phyloP scores from a whole-genome alignment of 1,140 invertebrate species.

The Nymphalis io region DNA sequence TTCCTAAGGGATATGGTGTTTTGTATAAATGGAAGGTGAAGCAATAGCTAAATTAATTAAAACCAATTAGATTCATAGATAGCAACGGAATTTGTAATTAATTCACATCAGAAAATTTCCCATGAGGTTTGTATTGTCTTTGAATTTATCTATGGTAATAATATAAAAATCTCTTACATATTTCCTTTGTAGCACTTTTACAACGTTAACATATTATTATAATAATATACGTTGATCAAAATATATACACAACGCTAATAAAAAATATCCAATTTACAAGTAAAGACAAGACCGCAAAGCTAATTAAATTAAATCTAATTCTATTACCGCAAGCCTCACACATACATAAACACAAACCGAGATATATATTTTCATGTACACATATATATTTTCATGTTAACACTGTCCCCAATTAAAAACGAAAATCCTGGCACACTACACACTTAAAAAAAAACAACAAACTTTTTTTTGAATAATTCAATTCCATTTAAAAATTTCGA shows the following conservation, averaged over 20 bases:
- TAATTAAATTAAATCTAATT: conserved; percentile 77
- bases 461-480: background rate
- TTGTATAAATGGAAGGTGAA: background rate
- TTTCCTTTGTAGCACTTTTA: background rate
- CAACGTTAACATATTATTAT: background rate
- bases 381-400: background rate
- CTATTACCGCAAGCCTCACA: conserved; percentile 53
- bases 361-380: conserved; percentile 9
- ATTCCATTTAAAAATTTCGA: conserved; percentile 12
- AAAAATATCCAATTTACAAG: conserved; percentile 36
- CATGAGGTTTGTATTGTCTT: background rate
- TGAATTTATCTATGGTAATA: background rate
- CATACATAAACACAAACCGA: conserved; percentile 20
- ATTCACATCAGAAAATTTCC: background rate
- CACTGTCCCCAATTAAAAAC: conserved; percentile 3
- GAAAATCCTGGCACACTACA: background rate
- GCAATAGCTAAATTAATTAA: background rate
- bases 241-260: conserved; percentile 13
- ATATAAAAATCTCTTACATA: background rate
- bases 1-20: background rate
- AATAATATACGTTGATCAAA: background rate
- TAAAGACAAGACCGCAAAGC: conserved; percentile 43
- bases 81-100: background rate
- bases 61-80: conserved; percentile 2
- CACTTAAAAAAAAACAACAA: conserved; percentile 20